phyloP scores from a whole-genome alignment of 2,113 vertebrate species.

The Nyctereutes procyonoides region DNA sequence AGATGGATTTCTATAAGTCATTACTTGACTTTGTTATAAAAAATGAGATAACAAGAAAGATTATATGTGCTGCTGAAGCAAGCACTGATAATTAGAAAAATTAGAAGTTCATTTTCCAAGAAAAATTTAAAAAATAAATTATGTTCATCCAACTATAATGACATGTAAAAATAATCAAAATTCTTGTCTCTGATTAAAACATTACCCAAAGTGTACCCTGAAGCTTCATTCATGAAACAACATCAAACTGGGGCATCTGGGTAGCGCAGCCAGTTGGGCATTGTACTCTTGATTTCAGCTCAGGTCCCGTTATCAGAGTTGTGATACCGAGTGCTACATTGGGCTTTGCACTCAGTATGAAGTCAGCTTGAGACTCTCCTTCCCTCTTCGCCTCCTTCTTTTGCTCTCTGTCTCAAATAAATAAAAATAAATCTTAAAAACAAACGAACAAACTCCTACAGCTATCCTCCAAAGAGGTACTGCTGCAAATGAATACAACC shows the following conservation, averaged over 20 bases:
- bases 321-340: background rate
- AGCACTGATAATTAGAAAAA: background rate
- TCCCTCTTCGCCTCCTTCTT: background rate
- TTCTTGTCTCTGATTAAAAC: slow-evolving; percentile 17
- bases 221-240: slow-evolving; percentile 2
- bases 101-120: background rate
- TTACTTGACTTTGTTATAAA: background rate
- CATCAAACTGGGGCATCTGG: background rate
- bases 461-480: background rate
- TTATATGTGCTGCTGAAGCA: too few relatives aligned
- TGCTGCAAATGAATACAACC: background rate
- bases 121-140: background rate
- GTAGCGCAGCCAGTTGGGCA: background rate
- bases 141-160: background rate
- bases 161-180: slow-evolving; percentile 34
- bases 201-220: background rate
- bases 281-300: background rate
- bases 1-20: background rate
- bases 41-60: slow-evolving; percentile 12
- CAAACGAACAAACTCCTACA: background rate
- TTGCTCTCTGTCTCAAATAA: background rate
- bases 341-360: background rate
- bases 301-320: background rate
- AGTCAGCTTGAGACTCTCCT: background rate
- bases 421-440: background rate